A percentile compares a stretch with the other conserved stretches of the same genome.
phyloP scores from a whole-genome alignment of 2,797 vertebrate genomes.

The Microctenopoma steveboyesi region DNA sequence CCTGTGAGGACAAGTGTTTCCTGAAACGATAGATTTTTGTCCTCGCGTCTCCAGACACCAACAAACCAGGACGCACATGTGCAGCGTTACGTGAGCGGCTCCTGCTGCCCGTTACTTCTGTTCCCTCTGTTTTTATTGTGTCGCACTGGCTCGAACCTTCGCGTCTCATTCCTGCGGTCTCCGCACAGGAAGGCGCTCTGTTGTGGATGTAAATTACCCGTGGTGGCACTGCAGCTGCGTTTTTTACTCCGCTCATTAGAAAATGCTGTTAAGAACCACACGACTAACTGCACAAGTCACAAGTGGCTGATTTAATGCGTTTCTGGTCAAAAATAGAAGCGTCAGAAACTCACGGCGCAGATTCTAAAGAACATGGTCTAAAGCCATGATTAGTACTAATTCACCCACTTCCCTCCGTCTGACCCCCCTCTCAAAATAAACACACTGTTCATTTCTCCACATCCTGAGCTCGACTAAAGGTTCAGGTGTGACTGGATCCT shows the following conservation, averaged over 20 bases:
- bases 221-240: constrained; percentile 62
- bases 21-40: too few species aligned
- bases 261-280: constrained; percentile 18
- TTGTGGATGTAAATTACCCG: constrained; percentile 71
- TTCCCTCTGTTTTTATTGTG: constrained; percentile 49
- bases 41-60: neutral
- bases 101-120: constrained; percentile 27
- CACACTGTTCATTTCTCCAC: neutral
- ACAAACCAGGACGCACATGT: constrained; percentile 6
- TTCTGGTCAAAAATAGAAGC: constrained; percentile 19
- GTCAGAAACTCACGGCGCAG: neutral
- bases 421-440: constrained; percentile 22
- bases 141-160: constrained; percentile 57
- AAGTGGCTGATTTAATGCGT: constrained; percentile 18
- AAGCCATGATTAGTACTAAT: constrained; percentile 40
- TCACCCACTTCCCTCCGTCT: constrained; percentile 8
- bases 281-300: constrained; percentile 15
- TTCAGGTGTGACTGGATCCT: neutral
- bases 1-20: too few species aligned
- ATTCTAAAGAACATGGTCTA: constrained; percentile 20
- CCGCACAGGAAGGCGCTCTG: constrained; percentile 62
- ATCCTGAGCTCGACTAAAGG: neutral
- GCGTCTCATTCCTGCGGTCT: constrained; percentile 75
- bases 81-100: constrained; percentile 24
- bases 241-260: constrained; percentile 3